These are phyloP conservation scores for Orcinus orca DNA, from an alignment of 2,113 vertebrate genomes.

Conservation along the genomic window DNA sequence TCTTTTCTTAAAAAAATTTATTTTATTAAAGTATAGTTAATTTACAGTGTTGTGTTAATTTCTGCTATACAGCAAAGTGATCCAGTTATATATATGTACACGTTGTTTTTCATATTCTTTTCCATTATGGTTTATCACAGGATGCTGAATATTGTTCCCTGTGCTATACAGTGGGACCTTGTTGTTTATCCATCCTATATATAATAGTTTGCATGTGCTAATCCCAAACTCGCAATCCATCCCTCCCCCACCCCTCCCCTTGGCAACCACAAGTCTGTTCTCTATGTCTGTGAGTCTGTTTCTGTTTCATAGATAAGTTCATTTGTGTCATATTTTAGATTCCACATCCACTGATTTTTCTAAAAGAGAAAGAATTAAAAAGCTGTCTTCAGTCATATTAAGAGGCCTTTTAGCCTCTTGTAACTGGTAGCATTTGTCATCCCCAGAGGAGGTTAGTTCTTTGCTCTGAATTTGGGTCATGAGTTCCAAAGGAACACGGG, in stretches of 20 bases:
- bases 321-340: not conserved
- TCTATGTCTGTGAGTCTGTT: not conserved
- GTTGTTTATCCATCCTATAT: not conserved
- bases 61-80: not conserved
- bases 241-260: not conserved
- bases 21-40: not conserved
- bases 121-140: not conserved
- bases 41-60: not conserved
- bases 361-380: not conserved
- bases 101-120: not conserved
- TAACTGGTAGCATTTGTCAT: not conserved
- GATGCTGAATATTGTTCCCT: not conserved
- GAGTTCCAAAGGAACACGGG: not conserved
- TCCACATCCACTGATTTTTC: slow-evolving; percentile 10
- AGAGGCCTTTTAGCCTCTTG: not conserved
- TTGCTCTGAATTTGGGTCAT: not conserved
- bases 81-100: not conserved
- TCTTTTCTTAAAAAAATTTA: not conserved
- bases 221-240: not conserved
- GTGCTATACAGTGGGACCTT: not conserved
- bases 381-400: not conserved
- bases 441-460: not conserved
- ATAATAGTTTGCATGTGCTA: not conserved
- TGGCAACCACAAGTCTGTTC: not conserved
- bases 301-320: not conserved